Conservation (phyloP, 2,113 vertebrate species). For the Isurus oxyrinchus region DNA sequence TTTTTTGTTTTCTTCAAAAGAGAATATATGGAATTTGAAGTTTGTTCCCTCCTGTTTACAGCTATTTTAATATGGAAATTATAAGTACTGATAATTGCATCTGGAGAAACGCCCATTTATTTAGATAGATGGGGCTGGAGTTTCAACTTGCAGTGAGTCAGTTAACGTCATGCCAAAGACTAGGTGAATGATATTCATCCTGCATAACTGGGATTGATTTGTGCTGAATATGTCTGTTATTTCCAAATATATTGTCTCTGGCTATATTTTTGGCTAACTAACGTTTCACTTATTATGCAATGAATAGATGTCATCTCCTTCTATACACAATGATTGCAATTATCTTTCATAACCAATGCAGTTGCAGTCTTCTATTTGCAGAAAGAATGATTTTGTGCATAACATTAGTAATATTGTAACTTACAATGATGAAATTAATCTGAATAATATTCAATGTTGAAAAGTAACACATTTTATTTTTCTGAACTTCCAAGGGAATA, state of each 20-base stretch:
- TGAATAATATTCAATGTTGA: background rate
- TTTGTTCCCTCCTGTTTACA: background rate
- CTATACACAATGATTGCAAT: background rate
- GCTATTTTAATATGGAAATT: background rate
- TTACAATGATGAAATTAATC: background rate
- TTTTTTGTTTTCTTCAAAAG: too few relatives aligned
- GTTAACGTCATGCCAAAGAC: background rate
- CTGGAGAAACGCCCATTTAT: background rate
- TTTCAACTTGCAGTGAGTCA: background rate
- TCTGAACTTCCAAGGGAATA: background rate
- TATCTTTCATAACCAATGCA: background rate
- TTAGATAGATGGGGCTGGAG: constrained; percentile 17
- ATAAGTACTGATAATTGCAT: background rate
- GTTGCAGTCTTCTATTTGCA: background rate
- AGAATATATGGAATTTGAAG: background rate
- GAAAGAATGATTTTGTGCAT: background rate
- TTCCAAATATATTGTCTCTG: background rate
- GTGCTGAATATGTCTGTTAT: too few relatives aligned
- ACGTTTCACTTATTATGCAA: background rate
- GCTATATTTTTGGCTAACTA: background rate
- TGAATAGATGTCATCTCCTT: background rate
- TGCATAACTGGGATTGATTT: background rate
- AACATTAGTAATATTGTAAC: background rate
- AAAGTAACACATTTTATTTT: background rate
- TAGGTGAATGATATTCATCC: background rate